These are phyloP conservation scores for Pinna nobilis DNA, from an alignment of 1,140 invertebrate species.

Conservation along the genomic window DNA sequence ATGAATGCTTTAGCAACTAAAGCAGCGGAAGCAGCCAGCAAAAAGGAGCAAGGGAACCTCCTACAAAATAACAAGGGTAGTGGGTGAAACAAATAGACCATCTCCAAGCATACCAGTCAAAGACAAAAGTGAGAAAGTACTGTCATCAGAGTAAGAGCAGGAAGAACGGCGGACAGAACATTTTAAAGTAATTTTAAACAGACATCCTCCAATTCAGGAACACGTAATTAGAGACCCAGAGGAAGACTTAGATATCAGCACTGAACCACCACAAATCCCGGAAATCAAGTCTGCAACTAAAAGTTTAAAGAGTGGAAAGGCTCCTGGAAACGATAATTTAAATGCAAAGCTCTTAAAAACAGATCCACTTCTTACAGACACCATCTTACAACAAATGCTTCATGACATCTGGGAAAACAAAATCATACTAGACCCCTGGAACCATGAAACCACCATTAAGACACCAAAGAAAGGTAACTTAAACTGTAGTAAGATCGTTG, in stretches of 20 bases:
- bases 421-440: background rate
- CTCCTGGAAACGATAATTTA: background rate
- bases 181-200: background rate
- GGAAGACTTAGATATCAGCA: background rate
- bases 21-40: background rate
- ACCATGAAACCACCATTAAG: conserved; percentile 12
- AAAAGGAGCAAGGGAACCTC: background rate
- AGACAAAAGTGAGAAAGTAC: conserved; percentile 6
- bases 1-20: background rate
- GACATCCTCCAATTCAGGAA: background rate
- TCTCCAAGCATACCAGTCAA: background rate
- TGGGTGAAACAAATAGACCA: background rate
- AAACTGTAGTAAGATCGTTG: conserved; percentile 7
- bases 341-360: background rate
- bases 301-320: background rate
- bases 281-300: background rate
- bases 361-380: background rate
- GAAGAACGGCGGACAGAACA: conserved; percentile 20
- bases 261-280: background rate
- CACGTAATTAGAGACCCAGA: background rate
- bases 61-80: conserved; percentile 2
- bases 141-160: background rate
- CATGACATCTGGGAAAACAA: background rate
- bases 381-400: background rate
- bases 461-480: conserved; percentile 9